Base-by-base conservation (phyloP, 2,113 vertebrate species). In the Syngnathus scovelli region DNA sequence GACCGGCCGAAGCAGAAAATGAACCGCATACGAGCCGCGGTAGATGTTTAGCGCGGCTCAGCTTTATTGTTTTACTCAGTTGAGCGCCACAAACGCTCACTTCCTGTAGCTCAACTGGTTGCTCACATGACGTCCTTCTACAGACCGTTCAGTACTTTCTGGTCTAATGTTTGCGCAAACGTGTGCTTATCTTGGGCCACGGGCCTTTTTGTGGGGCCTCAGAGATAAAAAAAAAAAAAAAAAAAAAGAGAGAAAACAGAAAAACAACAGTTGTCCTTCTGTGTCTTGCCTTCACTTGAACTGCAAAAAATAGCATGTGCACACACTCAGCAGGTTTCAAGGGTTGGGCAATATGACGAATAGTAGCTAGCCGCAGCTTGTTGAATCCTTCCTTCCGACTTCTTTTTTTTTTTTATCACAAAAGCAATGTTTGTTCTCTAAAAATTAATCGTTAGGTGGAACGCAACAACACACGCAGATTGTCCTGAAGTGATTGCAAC, bases 1-100 rank as follows among this genome's bases (percentile, higher is more conserved):
- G 87, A 87, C 75, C 80, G 61, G 64, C 64, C 78, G 78, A 79
- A 69, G 51, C 49, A 46, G 69, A 71, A 68, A 65, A 59, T 75
- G 76, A 83, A 71, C 69, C 70, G 74, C 62, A 48, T 76, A 38
- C 62, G 66, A 21, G 37, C 27, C 8, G 6, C 66, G 38, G 66
- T 19, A 41, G 69, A 61, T 62, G 13, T 74, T 68, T 62, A n/a
- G 67, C 63, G 66, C 69, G 18, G 68, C 72, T 68, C 55, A 59
- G 38, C 77, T 36, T 69, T 68, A 73, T 78, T 85, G 78, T 84
- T 77, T 75, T 21, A 70, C 43, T 72, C 51, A 46, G 56, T 52
- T 68, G 72, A 67, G 74, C 81, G 72, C 71, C 61, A 66, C 70
- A 68, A 61, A 80, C 79, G 69, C 75, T 72, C 61, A 46, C 73